Percentiles rank a stretch among this genome's conserved stretches.
Conservation (phyloP, 2,113 vertebrate genomes). For the Oreochromis niloticus region DNA sequence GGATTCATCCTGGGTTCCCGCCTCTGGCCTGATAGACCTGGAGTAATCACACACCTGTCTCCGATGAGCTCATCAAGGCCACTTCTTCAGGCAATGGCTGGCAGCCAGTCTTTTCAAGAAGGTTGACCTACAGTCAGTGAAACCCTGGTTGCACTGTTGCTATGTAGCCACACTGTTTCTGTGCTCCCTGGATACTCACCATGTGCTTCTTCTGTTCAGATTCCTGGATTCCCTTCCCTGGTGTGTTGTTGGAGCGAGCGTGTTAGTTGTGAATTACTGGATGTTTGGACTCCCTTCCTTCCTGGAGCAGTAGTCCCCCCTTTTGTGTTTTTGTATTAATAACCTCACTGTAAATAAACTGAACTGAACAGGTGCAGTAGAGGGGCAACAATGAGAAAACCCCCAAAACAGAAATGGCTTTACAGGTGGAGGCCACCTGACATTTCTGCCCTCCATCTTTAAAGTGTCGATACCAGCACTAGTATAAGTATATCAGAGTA, state of each 20-base stretch:
- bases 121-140: neutral
- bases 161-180: neutral
- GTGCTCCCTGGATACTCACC: neutral
- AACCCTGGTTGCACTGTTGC: neutral
- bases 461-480: neutral
- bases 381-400: neutral
- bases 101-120: neutral
- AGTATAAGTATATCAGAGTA: neutral
- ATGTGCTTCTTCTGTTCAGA: neutral
- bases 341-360: neutral
- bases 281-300: neutral
- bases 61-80: neutral
- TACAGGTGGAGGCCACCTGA: neutral
- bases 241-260: neutral
- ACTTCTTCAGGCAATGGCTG: neutral
- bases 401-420: neutral
- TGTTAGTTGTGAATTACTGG: neutral
- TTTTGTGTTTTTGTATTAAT: neutral
- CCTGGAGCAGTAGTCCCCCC: neutral
- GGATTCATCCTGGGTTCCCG: neutral
- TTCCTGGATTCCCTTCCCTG: neutral
- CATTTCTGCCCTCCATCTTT: neutral
- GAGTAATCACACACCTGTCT: neutral
- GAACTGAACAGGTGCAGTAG: neutral
- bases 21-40: neutral